Conservation (phyloP, 2,113 vertebrate species). For the Mionectes macconnelli region DNA sequence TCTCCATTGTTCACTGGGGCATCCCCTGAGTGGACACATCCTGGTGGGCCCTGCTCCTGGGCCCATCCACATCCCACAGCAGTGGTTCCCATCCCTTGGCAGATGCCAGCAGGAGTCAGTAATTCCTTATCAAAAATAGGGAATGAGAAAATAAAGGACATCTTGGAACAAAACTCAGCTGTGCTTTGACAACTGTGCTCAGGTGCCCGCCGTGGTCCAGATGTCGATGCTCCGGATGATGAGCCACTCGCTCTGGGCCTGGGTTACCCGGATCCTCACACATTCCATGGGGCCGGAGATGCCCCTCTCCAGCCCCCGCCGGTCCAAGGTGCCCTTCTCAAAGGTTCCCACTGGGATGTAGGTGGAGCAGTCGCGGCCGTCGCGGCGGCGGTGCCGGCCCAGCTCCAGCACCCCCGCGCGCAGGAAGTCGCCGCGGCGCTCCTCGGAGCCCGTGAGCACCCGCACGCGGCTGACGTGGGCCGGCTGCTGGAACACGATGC, state of each 20-base stretch:
- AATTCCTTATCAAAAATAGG: neutral
- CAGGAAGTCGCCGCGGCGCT: constrained; percentile 61
- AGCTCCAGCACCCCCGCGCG: constrained; percentile 73
- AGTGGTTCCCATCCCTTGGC: neutral
- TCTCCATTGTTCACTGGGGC: neutral
- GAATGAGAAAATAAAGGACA: neutral
- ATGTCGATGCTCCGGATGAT: constrained; percentile 78
- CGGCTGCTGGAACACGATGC: constrained; percentile 69
- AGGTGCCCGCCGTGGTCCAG: constrained; percentile 31
- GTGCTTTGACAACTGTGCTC: rapidly evolving
- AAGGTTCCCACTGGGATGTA: constrained; percentile 74
- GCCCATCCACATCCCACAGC: neutral
- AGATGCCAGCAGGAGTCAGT: neutral
- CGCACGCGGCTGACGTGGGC: constrained; percentile 54
- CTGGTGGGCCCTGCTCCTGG: rapidly evolving
- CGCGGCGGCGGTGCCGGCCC: neutral
- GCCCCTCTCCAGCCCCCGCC: constrained; percentile 53
- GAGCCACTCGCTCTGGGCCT: constrained; percentile 76
- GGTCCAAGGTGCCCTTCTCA: constrained; percentile 72
- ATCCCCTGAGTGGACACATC: neutral
- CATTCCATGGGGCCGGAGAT: constrained; percentile 57
- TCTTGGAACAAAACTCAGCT: neutral
- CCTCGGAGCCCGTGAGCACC: constrained; percentile 71
- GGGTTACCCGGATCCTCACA: constrained; percentile 76
- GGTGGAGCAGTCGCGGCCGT: constrained; percentile 49